These are phyloP conservation scores for Xestia rhomboidea DNA, from an alignment of 2,888 invertebrate species.

Conservation along the genomic window DNA sequence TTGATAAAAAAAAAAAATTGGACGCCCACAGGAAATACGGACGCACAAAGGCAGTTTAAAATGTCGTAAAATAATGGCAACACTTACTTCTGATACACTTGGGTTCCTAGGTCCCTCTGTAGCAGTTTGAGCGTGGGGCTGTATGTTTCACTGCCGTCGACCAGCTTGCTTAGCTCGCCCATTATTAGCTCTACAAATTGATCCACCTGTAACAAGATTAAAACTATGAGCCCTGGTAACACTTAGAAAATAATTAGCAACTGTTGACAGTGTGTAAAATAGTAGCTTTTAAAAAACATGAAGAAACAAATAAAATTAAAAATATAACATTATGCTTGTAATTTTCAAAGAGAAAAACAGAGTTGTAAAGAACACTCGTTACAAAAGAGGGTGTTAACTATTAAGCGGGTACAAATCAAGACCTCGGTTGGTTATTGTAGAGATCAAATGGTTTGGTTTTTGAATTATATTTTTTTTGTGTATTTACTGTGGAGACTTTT, in stretches of 20 bases:
- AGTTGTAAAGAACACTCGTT: background rate
- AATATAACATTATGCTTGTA: background rate
- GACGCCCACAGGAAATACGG: background rate
- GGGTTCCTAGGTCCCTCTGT: slow-evolving; percentile 92
- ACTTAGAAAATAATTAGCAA: background rate
- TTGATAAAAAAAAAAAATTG: background rate
- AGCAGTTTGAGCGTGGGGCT: slow-evolving; percentile 93
- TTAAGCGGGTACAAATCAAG: background rate
- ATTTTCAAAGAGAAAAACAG: background rate
- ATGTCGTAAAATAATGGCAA: background rate
- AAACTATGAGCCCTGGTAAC: background rate
- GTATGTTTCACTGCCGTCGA: slow-evolving; percentile 95
- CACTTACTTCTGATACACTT: slow-evolving; percentile 91
- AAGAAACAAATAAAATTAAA: background rate
- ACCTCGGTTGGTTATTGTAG: background rate
- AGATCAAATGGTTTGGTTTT: no score
- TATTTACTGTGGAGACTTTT: no score
- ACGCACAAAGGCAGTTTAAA: background rate
- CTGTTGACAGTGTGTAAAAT: background rate
- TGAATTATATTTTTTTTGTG: no score
- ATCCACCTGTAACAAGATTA: slow-evolving; percentile 76
- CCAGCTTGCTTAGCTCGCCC: slow-evolving; percentile 93
- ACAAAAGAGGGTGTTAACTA: background rate
- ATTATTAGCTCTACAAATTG: slow-evolving; percentile 92
- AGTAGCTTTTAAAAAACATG: background rate